Evolutionary conservation across 2,113 vertebrate genomes (phyloP).

Genomic region (Collichthys lucidus): DNA sequence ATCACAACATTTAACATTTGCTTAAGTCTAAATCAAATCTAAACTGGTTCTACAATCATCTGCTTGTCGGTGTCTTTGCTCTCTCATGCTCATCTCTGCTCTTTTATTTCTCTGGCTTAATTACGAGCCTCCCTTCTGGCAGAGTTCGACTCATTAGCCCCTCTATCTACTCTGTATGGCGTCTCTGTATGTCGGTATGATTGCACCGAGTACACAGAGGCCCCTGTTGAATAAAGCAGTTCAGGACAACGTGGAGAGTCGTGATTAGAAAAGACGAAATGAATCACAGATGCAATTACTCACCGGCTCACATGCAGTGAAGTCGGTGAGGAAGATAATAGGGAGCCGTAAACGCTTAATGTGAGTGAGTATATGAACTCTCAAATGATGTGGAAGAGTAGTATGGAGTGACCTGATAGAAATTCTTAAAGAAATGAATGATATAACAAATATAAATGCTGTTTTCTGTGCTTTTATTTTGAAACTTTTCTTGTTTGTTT

Average conservation of each 20-base stretch:
- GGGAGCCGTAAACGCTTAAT: background rate
- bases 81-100: background rate
- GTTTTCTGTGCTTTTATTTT: background rate
- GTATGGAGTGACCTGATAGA: background rate
- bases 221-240: background rate
- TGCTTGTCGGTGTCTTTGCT: background rate
- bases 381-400: background rate
- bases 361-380: background rate
- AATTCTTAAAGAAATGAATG: background rate
- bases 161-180: background rate
- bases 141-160: conserved; percentile 36
- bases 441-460: background rate
- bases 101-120: background rate
- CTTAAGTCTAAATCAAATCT: no score
- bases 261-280: conserved; percentile 6
- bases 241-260: background rate
- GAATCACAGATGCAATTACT: conserved; percentile 32
- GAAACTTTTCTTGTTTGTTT: background rate
- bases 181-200: conserved; percentile 22
- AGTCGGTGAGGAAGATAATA: conserved; percentile 24
- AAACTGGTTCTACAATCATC: no score
- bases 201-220: background rate
- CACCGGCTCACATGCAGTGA: background rate
- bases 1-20: no score
- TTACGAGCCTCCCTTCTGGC: conserved; percentile 28